Conservation (phyloP, 2,888 invertebrate genomes). For the Pachydiplax longipennis region DNA sequence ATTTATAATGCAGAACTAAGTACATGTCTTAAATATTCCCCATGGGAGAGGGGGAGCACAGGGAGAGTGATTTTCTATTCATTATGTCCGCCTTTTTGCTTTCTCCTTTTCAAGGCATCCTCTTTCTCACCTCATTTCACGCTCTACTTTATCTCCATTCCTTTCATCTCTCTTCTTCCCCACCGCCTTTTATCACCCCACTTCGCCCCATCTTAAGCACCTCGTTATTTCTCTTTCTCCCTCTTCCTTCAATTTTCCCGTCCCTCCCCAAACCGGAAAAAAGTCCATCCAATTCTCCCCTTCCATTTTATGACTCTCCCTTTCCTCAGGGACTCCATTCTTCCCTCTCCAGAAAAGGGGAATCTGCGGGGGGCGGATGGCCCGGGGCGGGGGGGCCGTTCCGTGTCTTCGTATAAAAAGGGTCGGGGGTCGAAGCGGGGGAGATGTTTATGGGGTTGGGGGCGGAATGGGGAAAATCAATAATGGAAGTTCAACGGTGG, state of each 20-base stretch:
- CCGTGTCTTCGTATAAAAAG: neutral
- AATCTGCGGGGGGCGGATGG: neutral
- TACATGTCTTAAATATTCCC: no score
- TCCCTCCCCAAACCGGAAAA: neutral
- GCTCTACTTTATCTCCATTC: no score
- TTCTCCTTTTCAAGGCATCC: neutral
- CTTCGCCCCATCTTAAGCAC: slow-evolving; percentile 51
- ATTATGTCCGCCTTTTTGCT: neutral
- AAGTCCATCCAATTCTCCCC: neutral
- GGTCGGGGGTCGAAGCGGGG: neutral
- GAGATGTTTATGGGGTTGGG: neutral
- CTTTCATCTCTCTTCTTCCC: neutral
- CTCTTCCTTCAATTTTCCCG: slow-evolving; percentile 47
- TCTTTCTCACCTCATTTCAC: neutral
- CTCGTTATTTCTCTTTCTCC: slow-evolving; percentile 54
- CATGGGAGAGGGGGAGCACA: no score
- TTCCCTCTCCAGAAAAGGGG: neutral
- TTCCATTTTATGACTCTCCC: slow-evolving; percentile 43
- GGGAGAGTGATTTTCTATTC: no score
- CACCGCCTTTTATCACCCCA: neutral
- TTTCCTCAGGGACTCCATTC: slow-evolving; percentile 6
- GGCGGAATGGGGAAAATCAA: neutral
- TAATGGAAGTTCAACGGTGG: slow-evolving; percentile 24
- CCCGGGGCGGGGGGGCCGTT: neutral
- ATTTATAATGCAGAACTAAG: no score